phyloP scores from a whole-genome alignment of 2,113 vertebrate genomes.

The Phainopepla nitens region DNA sequence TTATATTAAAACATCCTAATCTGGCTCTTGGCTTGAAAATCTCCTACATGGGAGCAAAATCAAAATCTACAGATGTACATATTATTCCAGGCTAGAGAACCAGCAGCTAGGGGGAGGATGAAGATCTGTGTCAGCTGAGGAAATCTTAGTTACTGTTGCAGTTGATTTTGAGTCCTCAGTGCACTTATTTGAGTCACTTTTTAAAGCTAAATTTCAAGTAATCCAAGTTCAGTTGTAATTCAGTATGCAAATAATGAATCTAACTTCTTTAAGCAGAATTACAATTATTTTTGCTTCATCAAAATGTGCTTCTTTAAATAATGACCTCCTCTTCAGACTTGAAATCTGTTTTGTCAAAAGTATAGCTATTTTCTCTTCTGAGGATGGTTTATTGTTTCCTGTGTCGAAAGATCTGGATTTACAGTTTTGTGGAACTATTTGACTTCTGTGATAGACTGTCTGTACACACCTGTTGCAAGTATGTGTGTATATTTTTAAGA shows the following conservation, averaged over 20 bases:
- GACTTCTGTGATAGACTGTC: neutral
- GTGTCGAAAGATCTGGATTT: neutral
- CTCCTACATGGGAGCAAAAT: accelerated
- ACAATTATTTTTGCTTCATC: neutral
- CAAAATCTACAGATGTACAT: neutral
- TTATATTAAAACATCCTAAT: neutral
- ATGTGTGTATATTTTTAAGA: neutral
- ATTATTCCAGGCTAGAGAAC: neutral
- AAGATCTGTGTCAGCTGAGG: neutral
- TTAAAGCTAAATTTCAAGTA: neutral
- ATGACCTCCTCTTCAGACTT: neutral
- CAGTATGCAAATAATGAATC: neutral
- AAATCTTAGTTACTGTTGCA: neutral
- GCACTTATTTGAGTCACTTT: neutral
- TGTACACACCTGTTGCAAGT: neutral
- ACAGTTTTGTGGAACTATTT: neutral
- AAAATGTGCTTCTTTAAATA: neutral
- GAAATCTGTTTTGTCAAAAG: neutral
- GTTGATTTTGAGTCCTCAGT: neutral
- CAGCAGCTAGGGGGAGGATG: neutral
- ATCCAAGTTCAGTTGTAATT: neutral
- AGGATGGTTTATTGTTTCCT: neutral
- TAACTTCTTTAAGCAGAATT: neutral
- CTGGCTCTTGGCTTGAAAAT: neutral
- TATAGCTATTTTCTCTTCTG: neutral